Conservation (phyloP, 2,113 vertebrate genomes). For the Brachypodius melanocephalos region DNA sequence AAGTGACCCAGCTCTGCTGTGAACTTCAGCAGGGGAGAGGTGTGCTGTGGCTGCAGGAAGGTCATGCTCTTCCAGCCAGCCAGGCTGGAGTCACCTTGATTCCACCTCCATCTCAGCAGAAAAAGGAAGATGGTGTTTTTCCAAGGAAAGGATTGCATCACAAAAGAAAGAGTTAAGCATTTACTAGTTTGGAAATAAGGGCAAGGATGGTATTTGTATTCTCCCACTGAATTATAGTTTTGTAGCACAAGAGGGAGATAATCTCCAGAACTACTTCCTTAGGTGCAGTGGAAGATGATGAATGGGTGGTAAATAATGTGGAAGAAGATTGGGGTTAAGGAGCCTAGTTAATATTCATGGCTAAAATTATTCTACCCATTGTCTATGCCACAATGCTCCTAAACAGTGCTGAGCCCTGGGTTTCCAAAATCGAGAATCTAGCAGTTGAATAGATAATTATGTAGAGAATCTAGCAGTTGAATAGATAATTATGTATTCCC, state of each 20-base stretch:
- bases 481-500: neutral
- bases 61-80: fast-evolving
- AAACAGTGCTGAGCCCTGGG: neutral
- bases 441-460: neutral
- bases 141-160: neutral
- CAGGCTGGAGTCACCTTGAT: neutral
- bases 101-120: neutral
- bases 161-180: neutral
- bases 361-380: neutral
- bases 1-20: neutral
- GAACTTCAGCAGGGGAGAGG: neutral
- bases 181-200: neutral
- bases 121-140: neutral
- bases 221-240: neutral
- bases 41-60: neutral
- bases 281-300: neutral
- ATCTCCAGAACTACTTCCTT: neutral
- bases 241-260: neutral
- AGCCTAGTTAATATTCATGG: neutral
- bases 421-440: neutral
- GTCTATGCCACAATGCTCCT: neutral
- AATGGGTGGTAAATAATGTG: neutral
- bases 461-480: neutral
- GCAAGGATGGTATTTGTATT: neutral
- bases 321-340: neutral